Percentiles rank a stretch among this genome's conserved stretches.
Evolutionary conservation across 2,888 invertebrate species (phyloP).

Genomic region (Drosophila mulleri): DNA sequence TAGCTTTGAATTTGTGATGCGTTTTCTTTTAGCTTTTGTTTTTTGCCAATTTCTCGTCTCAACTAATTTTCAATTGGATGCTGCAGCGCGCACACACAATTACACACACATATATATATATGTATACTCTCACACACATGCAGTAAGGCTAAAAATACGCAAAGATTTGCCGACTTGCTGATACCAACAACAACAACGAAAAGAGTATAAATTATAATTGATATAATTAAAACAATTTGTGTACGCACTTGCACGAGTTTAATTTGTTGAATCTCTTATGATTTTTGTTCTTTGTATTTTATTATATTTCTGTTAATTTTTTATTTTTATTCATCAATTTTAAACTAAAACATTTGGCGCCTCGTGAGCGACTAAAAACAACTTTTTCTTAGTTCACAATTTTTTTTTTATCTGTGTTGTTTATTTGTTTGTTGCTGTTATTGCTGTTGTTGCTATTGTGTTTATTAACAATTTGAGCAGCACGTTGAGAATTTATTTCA

Average conservation of each 20-base stretch:
- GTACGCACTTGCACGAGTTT: constrained; percentile 33
- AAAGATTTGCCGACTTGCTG: constrained; percentile 29
- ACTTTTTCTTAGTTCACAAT: constrained; percentile 29
- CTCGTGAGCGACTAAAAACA: constrained; percentile 43
- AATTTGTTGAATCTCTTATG: constrained; percentile 12
- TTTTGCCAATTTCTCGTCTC: constrained; percentile 49
- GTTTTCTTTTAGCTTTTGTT: constrained; percentile 12
- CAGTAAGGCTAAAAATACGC: constrained; percentile 56
- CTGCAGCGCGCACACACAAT: constrained; percentile 29
- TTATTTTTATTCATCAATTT: constrained; percentile 5
- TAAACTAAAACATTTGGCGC: constrained; percentile 29
- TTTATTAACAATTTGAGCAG: constrained; percentile 83
- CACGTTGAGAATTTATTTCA: constrained; percentile 82
- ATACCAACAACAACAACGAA: constrained; percentile 43
- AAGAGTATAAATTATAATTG: constrained; percentile 14
- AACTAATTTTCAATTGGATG: constrained; percentile 37
- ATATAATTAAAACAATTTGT: constrained; percentile 19
- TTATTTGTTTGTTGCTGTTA: constrained; percentile 34
- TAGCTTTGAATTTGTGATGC: constrained; percentile 22
- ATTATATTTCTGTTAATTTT: constrained; percentile 1
- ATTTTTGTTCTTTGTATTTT: background rate
- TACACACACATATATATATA: background rate
- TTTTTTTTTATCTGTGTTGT: constrained; percentile 40
- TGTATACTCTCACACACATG: background rate
- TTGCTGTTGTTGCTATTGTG: constrained; percentile 37